Percentiles rank a stretch among this genome's conserved stretches.
Evolutionary conservation across 2,888 invertebrate genomes (phyloP).

Genomic region (Euzophera pinguis): DNA sequence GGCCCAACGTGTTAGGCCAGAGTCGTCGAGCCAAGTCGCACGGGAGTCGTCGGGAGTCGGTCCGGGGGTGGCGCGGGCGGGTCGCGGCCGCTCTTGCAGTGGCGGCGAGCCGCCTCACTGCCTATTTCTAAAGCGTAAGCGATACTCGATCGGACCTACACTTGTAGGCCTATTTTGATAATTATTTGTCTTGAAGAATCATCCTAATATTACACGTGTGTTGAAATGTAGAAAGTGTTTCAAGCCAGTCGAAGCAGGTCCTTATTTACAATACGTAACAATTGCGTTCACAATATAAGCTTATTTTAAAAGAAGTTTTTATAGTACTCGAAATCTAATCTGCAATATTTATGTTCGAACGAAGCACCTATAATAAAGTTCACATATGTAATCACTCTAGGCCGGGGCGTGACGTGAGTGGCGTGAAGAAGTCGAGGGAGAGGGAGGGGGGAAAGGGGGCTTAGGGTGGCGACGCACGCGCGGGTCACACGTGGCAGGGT

Average conservation of each 20-base stretch:
- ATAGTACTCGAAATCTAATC: conserved; percentile 41
- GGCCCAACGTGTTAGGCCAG: conserved; percentile 18
- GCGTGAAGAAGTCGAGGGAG: conserved; percentile 20
- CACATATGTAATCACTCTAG: conserved; percentile 30
- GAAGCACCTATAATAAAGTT: conserved; percentile 40
- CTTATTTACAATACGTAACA: conserved; percentile 60
- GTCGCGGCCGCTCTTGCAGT: conserved; percentile 1
- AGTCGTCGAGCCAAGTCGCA: conserved; percentile 10
- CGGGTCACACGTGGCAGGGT: conserved; percentile 58
- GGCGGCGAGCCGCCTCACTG: conserved; percentile 32
- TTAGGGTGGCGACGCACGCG: conserved; percentile 21
- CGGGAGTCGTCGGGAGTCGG: conserved; percentile 14
- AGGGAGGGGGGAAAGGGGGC: conserved; percentile 27
- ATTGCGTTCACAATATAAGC: conserved; percentile 53
- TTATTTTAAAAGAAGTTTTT: conserved; percentile 51
- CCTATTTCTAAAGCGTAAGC: conserved; percentile 40
- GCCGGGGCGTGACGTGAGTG: conserved; percentile 23
- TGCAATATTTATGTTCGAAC: conserved; percentile 30
- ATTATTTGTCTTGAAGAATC: conserved; percentile 44
- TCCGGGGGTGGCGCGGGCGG: conserved; percentile 6
- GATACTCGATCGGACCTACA: conserved; percentile 29
- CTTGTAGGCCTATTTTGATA: conserved; percentile 51
- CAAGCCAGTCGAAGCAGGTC: conserved; percentile 64
- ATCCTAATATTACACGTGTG: conserved; percentile 54
- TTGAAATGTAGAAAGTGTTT: conserved; percentile 65